Evolutionary conservation across 2,113 vertebrate species (phyloP), one percentile per base, ranked within the genome.

Genomic region (Panurus biarmicus): DNA sequence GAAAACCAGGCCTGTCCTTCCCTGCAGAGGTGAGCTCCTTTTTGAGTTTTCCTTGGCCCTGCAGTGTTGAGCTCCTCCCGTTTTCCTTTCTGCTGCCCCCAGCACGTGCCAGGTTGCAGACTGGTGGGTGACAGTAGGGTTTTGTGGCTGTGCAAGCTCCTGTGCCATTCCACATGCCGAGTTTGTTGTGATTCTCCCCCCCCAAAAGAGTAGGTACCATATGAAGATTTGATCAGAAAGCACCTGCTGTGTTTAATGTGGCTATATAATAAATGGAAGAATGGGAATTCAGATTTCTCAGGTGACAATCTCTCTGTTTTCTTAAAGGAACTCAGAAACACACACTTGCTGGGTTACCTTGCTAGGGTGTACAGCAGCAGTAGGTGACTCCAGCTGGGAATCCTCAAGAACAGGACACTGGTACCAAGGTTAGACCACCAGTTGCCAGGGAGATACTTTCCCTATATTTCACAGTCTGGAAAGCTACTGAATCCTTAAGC

Each of bases 161-260:
- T 6, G 6, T 13, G 23, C 38, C 1, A 0, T 44, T 61, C 31
- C 77, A 35, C 13, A 1, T 3, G 8, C 38, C 0, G 0, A 33
- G 31, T 47, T 57, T 82, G 47, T 36, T 65, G 72, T 35, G 47
- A 33, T 4, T 87, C 24, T 58, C 31, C 19, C 26, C 26, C 35
- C 17, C 6, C 21, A 6, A 51, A 31, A 61, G 40, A 42, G 18
- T 16, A 67, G 58, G 35, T 35, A 57, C 25, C 8, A 1, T 12
- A 40, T 6, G 21, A 62, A 77, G 35, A 44, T 16, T 16, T 56
- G 48, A 79, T 47, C 25, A 50, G 74, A 89, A 85, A 48, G 13
- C 0, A 16, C 25, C 25, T 64, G 35, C 35, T 65, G 31, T 74
- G 36, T 80, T 89, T 85, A 42, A 54, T 38, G 29, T 64, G 25